Base-by-base conservation (phyloP, 2,113 vertebrate species). In the Xiphorhynchus elegans region DNA sequence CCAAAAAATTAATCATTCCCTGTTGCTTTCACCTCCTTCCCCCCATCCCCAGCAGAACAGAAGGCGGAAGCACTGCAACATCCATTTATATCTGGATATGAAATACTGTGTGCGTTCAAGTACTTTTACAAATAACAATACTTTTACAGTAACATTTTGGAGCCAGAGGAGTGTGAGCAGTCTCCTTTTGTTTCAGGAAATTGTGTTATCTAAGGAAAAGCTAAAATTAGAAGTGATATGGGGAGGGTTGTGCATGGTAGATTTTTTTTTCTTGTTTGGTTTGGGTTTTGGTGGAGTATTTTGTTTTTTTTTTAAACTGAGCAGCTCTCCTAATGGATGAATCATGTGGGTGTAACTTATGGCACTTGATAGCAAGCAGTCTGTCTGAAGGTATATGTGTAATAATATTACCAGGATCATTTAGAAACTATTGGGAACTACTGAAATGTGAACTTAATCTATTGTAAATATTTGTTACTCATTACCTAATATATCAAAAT, bases 401-500 rank as follows among this genome's bases (percentile, higher is more conserved):
- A 95, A n/a, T 76, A 82, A 89, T 79, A 70, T 91, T 92, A 87
- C 37, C n/a, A 55, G 78, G 79, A 87, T 87, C 26, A 33, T 87
- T 95, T 90, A 93, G 82, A 96, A 93, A 90, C 75, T 87, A 63
- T 49, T 95, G 94, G 39, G 23, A 93, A 56, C 42, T 60, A 88
- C 55, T 89, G 68, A 94, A 94, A 95, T 0, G 2, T 80, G 50
- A 94, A 92, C 49, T 23, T 87, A 93, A 93, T 92, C 88, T 93
- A 53, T 29, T 95, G 82, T 76, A 97, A 95, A 95, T 96, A 94
- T 96, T 94, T 94, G 83, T 88, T 80, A 70, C 33, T 75, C 20
- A 20, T 92, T 90, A 81, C 87, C 82, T 84, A 91, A 81, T 87
- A 69, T 74, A 77, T 83, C 73, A 92, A 87, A 96, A 89, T 84